Evolutionary conservation across 2,113 vertebrate genomes (phyloP), one percentile per base, ranked within the genome.

Genomic region (Xiphophorus hellerii): DNA sequence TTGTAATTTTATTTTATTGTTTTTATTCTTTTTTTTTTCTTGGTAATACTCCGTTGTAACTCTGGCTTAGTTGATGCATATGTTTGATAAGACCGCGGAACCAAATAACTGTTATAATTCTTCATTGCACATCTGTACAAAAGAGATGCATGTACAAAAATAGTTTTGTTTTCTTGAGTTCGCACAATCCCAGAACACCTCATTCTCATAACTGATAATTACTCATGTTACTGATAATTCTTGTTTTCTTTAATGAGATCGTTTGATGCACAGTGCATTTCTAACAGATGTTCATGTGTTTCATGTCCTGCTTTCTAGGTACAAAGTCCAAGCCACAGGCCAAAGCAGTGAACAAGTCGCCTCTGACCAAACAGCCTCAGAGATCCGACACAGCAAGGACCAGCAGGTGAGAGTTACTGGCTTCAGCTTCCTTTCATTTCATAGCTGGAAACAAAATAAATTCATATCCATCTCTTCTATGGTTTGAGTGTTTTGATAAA

Each of bases 371-470:
- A 86, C 71, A 87, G 62, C 73, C 80, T 63, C 92, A 87, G 74
- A 94, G 89, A 81, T 54, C 89, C 20, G 93, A 94, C 25, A n/a
- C 85, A 9, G 31, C 92, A 74, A 95, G 92, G 85, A 81, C 78
- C 62, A 90, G 77, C 92, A 94, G 94, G 95, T 95, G 81, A 93
- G 90, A 33, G 68, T 54, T 17, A 31, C 14, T 48, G 17, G 17
- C 12, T 48, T 48, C 17, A 48, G 44, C 44, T 17, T 3, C 8
- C 25, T 27, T 7, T 11, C 5, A 27, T 35, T 58, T 27, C 44
- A 20, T 7, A 17, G 15, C 44, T 48, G 44, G 39, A 42, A 62
- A 37, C 28, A n/a, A 35, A 35, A 3, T 33, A 48, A 20, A 20
- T 48, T 48, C 44, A 48, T 48, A 20, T 1, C 44, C 17, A 0